Evolutionary conservation across 2,113 vertebrate genomes (phyloP).

Genomic region (Mystacornis crossleyi): DNA sequence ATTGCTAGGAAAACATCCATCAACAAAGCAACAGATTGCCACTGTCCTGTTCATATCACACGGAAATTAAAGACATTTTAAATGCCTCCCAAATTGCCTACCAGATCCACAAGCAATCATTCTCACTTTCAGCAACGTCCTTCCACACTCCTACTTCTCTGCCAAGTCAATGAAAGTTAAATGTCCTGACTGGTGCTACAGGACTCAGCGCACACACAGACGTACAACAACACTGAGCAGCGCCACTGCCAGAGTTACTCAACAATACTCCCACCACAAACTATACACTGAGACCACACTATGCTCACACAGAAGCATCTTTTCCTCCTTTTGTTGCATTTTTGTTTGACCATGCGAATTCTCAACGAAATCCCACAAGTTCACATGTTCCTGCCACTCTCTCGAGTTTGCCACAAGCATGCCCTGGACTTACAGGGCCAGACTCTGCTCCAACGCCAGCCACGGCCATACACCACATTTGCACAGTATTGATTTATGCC

Average conservation of each 20-base stretch:
- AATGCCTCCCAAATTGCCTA: neutral
- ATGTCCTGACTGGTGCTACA: neutral
- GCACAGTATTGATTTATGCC: neutral
- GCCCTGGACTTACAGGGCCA: neutral
- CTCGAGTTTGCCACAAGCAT: neutral
- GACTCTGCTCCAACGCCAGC: neutral
- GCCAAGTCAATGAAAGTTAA: neutral
- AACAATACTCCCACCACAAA: neutral
- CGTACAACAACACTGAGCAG: accelerated
- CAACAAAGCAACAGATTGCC: neutral
- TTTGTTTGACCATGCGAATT: neutral
- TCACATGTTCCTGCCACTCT: neutral
- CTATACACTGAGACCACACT: neutral
- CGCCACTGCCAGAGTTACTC: neutral
- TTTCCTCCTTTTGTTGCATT: neutral
- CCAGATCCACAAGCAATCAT: neutral
- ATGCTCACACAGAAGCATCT: neutral
- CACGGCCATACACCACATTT: accelerated
- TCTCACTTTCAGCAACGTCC: neutral
- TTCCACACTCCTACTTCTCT: neutral
- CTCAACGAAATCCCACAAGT: neutral
- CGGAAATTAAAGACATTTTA: neutral
- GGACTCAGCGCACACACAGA: neutral
- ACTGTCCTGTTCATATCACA: neutral
- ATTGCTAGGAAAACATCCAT: neutral